phyloP scores from a whole-genome alignment of 1,140 invertebrate species.

The Scaptomyza graminum region DNA sequence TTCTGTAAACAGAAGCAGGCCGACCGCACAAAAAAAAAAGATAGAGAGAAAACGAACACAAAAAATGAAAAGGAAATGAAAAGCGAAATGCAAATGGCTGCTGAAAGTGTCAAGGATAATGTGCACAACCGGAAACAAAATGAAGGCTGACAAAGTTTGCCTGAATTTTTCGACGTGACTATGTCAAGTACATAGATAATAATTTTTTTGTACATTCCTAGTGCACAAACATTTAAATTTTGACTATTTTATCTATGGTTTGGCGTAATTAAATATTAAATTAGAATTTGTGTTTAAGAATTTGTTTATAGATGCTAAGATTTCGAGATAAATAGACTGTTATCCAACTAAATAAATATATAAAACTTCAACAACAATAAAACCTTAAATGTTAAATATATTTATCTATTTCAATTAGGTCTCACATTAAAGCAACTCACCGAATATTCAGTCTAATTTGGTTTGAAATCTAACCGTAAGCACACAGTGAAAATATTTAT shows the following conservation, averaged over 20 bases:
- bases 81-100: conserved; percentile 47
- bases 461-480: neutral
- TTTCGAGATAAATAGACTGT: too few species aligned
- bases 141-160: conserved; percentile 21
- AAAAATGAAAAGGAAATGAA: conserved; percentile 38
- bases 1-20: conserved; percentile 62
- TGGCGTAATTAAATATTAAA: neutral
- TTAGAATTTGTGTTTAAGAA: too few species aligned
- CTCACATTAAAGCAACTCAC: too few species aligned
- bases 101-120: conserved; percentile 74
- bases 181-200: conserved; percentile 1
- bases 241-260: neutral
- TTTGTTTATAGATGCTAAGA: too few species aligned
- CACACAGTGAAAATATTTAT: conserved; percentile 9
- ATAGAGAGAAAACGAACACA: neutral
- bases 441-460: too few species aligned
- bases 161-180: neutral
- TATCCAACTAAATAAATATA: too few species aligned
- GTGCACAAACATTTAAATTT: neutral
- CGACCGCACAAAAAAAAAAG: conserved; percentile 2
- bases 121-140: conserved; percentile 42
- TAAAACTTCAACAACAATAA: too few species aligned
- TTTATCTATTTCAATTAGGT: too few species aligned
- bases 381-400: too few species aligned
- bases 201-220: neutral